phyloP scores from a whole-genome alignment of 2,888 invertebrate species.

The Tethea ocularis region DNA sequence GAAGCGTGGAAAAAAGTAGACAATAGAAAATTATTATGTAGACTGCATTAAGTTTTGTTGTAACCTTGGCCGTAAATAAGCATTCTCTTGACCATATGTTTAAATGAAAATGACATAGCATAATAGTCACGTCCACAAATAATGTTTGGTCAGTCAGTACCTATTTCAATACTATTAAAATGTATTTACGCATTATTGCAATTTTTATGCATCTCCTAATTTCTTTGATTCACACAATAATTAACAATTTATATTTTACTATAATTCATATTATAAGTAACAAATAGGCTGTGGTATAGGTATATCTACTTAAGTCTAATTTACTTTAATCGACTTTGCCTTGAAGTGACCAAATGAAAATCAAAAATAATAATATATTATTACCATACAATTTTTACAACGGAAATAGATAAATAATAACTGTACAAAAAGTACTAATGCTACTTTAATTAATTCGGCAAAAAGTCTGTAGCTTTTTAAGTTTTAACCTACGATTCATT shows the following conservation, averaged over 20 bases:
- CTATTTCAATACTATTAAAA: neutral
- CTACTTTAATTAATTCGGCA: neutral
- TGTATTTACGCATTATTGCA: neutral
- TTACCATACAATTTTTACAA: neutral
- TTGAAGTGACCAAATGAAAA: neutral
- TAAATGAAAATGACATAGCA: neutral
- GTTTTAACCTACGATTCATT: neutral
- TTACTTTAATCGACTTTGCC: neutral
- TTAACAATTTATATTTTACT: no score
- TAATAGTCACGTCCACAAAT: slow-evolving; percentile 9
- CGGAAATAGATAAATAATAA: neutral
- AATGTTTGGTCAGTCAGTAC: neutral
- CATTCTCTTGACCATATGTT: neutral
- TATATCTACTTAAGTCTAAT: neutral
- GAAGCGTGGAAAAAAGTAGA: slow-evolving; percentile 9
- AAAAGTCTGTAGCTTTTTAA: neutral
- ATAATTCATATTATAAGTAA: neutral
- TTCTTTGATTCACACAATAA: no score
- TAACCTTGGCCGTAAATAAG: slow-evolving; percentile 14
- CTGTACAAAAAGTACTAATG: neutral
- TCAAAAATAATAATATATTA: slow-evolving; percentile 3
- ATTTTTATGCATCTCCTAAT: neutral
- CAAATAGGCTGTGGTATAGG: neutral
- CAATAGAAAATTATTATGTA: slow-evolving; percentile 12
- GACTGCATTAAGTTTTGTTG: neutral